These are phyloP conservation scores for Eumaeus atala DNA, from an alignment of 1,140 invertebrate genomes.

Conservation along the genomic window DNA sequence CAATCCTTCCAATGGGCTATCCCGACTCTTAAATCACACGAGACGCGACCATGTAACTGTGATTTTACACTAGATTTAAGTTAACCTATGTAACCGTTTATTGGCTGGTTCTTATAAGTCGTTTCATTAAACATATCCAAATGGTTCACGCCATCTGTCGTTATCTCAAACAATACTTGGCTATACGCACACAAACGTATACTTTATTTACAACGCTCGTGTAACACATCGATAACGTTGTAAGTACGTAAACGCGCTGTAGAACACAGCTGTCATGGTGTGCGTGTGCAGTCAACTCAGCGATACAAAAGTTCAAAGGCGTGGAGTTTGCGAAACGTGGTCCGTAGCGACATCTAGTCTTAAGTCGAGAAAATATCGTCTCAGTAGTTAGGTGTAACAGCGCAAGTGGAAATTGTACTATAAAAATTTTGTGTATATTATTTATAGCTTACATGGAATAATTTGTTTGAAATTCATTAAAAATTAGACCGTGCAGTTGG, in stretches of 20 bases:
- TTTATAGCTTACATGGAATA: not conserved
- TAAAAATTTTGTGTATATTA: not conserved
- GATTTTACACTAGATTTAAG: no score
- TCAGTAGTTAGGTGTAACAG: not conserved
- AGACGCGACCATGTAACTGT: no score
- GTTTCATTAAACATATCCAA: not conserved
- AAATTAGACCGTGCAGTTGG: no score
- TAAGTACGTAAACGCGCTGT: constrained; percentile 17
- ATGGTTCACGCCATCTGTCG: constrained; percentile 30
- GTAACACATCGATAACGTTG: constrained; percentile 12
- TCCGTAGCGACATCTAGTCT: constrained; percentile 55
- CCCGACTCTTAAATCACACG: no score
- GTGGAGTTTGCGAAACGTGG: constrained; percentile 10
- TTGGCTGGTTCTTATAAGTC: no score
- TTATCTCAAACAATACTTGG: not conserved
- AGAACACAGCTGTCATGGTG: constrained; percentile 1
- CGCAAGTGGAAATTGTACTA: not conserved
- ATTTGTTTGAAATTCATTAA: no score
- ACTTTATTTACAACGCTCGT: constrained; percentile 23
- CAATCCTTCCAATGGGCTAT: no score
- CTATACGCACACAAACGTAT: constrained; percentile 19
- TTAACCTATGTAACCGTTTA: no score
- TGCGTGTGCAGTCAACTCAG: constrained; percentile 24
- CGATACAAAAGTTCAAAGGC: constrained; percentile 11
- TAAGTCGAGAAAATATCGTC: not conserved